These are phyloP conservation scores for Phasia obesa DNA, from an alignment of 2,888 invertebrate genomes.

Conservation along the genomic window DNA sequence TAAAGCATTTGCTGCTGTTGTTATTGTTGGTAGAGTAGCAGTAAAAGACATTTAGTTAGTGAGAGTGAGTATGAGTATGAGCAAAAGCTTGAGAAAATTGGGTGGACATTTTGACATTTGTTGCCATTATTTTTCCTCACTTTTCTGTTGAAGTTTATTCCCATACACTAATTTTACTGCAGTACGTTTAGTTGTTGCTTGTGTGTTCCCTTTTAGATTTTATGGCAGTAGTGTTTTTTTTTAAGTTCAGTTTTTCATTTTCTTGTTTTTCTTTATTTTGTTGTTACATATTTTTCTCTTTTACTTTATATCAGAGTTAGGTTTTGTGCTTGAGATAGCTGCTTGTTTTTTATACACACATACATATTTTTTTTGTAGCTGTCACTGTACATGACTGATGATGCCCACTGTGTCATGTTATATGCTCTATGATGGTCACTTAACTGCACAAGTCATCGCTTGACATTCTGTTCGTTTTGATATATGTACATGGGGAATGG, in stretches of 20 bases:
- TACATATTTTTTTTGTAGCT: slow-evolving; percentile 56
- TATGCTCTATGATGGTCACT: slow-evolving; percentile 71
- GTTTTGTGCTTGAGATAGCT: slow-evolving; percentile 57
- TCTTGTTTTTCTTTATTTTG: slow-evolving; percentile 28
- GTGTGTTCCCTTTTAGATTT: slow-evolving; percentile 22
- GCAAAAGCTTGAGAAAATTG: slow-evolving; percentile 66
- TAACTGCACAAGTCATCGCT: slow-evolving; percentile 72
- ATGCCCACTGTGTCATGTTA: slow-evolving; percentile 72
- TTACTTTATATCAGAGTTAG: slow-evolving; percentile 26
- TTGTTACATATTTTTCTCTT: slow-evolving; percentile 9
- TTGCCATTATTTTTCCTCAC: slow-evolving; percentile 65
- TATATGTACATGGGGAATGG: slow-evolving; percentile 1
- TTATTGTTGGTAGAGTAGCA: slow-evolving; percentile 23
- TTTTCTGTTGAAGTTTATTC: slow-evolving; percentile 45
- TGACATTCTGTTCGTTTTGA: slow-evolving; percentile 65
- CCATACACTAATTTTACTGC: slow-evolving; percentile 18
- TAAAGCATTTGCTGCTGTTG: slow-evolving; percentile 42
- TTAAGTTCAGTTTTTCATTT: slow-evolving; percentile 26
- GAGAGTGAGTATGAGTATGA: slow-evolving; percentile 48
- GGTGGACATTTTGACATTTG: slow-evolving; percentile 70
- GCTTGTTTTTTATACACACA: no score
- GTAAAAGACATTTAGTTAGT: slow-evolving; percentile 53
- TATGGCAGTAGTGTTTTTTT: slow-evolving; percentile 23
- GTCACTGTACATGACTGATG: slow-evolving; percentile 74
- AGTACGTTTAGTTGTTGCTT: background rate